A percentile compares a stretch with the other conserved stretches of the same genome.
These are phyloP conservation scores for Ia io DNA, from an alignment of 2,113 vertebrate genomes.

Conservation along the genomic window DNA sequence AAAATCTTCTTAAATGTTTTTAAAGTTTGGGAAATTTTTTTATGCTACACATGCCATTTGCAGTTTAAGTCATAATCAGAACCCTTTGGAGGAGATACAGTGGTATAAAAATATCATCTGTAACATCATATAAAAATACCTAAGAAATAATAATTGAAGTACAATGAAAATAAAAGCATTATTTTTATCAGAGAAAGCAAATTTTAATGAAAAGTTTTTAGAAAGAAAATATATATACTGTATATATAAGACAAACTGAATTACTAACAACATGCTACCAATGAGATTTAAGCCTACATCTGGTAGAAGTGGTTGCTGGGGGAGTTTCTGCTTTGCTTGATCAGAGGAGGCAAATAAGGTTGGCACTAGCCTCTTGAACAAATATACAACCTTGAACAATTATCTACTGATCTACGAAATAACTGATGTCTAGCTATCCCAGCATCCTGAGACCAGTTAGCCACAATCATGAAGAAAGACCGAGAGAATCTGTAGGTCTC, in stretches of 20 bases:
- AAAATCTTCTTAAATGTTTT: neutral
- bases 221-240: neutral
- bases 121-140: constrained; percentile 13
- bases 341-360: neutral
- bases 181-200: constrained; percentile 19
- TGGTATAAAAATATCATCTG: neutral
- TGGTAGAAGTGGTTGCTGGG: neutral
- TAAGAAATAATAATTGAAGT: neutral
- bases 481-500: neutral
- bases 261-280: neutral
- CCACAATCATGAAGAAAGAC: neutral
- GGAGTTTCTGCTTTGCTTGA: neutral
- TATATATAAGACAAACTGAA: neutral
- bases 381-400: neutral
- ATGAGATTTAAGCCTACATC: neutral
- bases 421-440: neutral
- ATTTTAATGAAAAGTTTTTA: constrained; percentile 20
- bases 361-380: too few species aligned
- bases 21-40: neutral
- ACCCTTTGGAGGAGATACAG: neutral
- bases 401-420: neutral
- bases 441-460: neutral
- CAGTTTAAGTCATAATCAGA: neutral
- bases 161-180: constrained; percentile 9
- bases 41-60: neutral